These are phyloP conservation scores for Myotis myotis DNA, from an alignment of 2,797 vertebrate species.

Conservation along the genomic window DNA sequence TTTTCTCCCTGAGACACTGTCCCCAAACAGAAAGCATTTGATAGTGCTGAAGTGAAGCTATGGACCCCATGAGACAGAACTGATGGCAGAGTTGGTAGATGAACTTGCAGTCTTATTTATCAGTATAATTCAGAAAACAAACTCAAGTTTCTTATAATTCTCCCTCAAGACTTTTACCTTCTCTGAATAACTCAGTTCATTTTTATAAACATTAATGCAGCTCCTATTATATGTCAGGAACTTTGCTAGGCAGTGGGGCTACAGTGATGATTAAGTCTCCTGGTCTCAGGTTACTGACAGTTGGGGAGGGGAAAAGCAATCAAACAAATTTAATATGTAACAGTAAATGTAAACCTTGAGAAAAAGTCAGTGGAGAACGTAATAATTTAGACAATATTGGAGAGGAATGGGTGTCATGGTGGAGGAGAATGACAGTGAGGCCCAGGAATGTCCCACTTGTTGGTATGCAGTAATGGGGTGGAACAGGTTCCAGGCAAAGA, in stretches of 20 bases:
- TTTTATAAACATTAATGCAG: not conserved
- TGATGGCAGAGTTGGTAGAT: not conserved
- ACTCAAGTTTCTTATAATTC: not conserved
- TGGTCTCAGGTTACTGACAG: not conserved
- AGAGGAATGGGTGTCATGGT: not conserved
- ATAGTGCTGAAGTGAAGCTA: not conserved
- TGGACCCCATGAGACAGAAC: not conserved
- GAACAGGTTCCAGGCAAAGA: not conserved
- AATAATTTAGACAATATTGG: not conserved
- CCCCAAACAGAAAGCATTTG: not conserved
- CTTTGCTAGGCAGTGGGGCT: not conserved
- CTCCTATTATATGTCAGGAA: not conserved
- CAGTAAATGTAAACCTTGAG: not conserved
- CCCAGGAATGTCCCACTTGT: not conserved
- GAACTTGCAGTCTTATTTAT: not conserved
- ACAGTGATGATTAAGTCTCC: not conserved
- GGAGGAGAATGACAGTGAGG: not conserved
- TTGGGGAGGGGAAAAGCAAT: not conserved
- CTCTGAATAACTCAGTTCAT: not conserved
- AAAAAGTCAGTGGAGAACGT: not conserved
- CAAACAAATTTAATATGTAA: not conserved
- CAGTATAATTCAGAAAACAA: not conserved
- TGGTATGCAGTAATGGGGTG: fast-evolving
- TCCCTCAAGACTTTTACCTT: not conserved
- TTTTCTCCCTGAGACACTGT: not conserved